Evolutionary conservation across 2,113 vertebrate genomes (phyloP).

Genomic region (Zosterops borbonicus): DNA sequence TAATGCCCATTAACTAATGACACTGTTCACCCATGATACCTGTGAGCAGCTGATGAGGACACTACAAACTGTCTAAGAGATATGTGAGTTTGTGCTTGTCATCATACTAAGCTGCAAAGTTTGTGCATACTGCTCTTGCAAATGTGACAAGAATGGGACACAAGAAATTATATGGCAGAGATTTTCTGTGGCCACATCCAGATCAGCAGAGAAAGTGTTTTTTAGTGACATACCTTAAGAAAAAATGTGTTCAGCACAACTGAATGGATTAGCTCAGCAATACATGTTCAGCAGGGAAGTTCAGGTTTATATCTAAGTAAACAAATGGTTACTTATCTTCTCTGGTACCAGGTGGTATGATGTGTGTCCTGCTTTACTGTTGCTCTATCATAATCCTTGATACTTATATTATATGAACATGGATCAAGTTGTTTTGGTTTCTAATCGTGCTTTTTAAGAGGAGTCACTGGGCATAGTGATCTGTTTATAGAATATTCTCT

Average conservation of each 20-base stretch:
- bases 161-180: background rate
- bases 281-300: background rate
- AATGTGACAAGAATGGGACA: background rate
- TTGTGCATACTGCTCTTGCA: background rate
- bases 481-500: conserved; percentile 32
- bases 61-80: background rate
- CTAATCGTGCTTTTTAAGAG: background rate
- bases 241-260: background rate
- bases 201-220: background rate
- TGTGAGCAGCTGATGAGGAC: background rate
- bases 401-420: background rate
- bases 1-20: background rate
- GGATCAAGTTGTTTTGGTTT: conserved; percentile 10
- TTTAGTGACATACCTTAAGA: background rate
- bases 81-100: background rate
- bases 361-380: background rate
- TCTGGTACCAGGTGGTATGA: background rate
- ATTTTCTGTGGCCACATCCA: background rate
- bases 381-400: background rate
- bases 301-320: background rate
- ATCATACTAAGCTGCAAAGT: background rate
- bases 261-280: background rate
- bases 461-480: background rate
- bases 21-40: accelerated
- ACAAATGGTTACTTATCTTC: background rate